phyloP scores from a whole-genome alignment of 1,140 invertebrate species.

The Mylabris phalerata region DNA sequence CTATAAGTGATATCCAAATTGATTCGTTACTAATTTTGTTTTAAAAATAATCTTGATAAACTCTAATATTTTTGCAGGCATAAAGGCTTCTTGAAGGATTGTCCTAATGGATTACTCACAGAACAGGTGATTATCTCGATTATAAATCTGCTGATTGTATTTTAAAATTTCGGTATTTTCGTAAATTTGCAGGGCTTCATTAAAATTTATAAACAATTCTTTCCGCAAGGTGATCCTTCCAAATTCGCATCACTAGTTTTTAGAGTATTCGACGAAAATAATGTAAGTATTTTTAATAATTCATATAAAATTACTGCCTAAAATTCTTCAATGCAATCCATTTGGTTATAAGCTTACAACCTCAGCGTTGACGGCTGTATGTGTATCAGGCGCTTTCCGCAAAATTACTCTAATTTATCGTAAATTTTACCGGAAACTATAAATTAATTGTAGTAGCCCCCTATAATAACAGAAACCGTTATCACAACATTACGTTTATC shows the following conservation, averaged over 20 bases:
- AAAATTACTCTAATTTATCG: too few species aligned
- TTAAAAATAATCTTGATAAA: too few species aligned
- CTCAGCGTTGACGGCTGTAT: too few species aligned
- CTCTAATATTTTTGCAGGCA: slow-evolving; percentile 58
- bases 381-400: too few species aligned
- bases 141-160: background rate
- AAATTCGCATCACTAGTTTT: slow-evolving; percentile 97
- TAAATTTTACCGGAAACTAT: too few species aligned
- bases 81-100: slow-evolving; percentile 91
- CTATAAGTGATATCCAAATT: too few species aligned
- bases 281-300: slow-evolving; percentile 61
- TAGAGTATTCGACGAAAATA: slow-evolving; percentile 97
- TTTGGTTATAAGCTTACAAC: too few species aligned
- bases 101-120: slow-evolving; percentile 83
- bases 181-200: slow-evolving; percentile 82
- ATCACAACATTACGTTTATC: too few species aligned
- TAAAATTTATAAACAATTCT: slow-evolving; percentile 98
- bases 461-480: too few species aligned
- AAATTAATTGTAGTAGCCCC: too few species aligned
- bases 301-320: background rate
- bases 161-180: background rate
- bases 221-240: slow-evolving; percentile 95
- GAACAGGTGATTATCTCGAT: slow-evolving; percentile 66
- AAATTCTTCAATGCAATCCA: too few species aligned
- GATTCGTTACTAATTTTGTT: too few species aligned